phyloP scores from a whole-genome alignment of 2,797 vertebrate genomes.

The Chelonia mydas region DNA sequence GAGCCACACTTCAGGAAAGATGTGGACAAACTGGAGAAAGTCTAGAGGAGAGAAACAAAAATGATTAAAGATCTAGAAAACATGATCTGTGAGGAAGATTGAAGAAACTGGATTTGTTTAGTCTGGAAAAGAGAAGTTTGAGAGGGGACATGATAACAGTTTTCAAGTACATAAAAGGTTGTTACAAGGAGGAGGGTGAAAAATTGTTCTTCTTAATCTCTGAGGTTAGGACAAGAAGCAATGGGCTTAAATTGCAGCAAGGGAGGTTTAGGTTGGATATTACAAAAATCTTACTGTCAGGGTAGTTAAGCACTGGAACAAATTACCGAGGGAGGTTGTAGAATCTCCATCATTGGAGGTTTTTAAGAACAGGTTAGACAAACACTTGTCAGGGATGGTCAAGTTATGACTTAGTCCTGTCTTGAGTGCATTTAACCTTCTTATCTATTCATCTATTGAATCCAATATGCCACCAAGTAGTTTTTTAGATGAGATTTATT shows the following conservation, averaged over 20 bases:
- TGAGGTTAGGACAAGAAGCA: background rate
- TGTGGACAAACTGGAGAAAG: background rate
- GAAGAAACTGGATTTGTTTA: background rate
- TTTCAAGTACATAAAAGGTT: background rate
- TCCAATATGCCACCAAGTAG: rapidly evolving
- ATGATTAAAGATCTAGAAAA: background rate
- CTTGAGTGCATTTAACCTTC: background rate
- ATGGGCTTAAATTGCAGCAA: background rate
- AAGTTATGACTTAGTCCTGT: background rate
- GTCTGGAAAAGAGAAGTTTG: background rate
- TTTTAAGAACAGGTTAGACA: background rate
- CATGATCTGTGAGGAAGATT: background rate
- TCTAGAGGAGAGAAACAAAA: background rate
- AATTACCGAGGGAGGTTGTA: background rate
- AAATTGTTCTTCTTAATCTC: background rate
- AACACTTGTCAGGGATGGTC: background rate
- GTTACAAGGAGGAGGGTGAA: background rate
- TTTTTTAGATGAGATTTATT: background rate
- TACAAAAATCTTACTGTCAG: background rate
- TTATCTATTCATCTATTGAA: background rate
- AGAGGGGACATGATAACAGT: background rate
- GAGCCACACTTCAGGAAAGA: background rate
- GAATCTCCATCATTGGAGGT: background rate
- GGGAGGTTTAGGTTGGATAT: background rate
- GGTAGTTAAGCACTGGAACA: too few species aligned